Evolutionary conservation across 2,113 vertebrate species (phyloP).

Genomic region (Himantopus leucocephalus): DNA sequence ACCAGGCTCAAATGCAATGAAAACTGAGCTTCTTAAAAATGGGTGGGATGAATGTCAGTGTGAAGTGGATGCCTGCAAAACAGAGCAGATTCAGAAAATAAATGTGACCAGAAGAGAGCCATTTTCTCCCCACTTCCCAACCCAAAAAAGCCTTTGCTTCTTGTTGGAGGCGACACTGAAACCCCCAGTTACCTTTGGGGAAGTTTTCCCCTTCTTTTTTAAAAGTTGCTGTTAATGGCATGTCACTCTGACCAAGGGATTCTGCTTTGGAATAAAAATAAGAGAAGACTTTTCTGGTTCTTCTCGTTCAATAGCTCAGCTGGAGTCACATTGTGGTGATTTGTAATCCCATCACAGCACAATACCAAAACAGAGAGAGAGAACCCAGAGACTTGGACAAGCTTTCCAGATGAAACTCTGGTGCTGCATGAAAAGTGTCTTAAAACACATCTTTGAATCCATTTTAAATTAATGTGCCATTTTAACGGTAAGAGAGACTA

Average conservation of each 20-base stretch:
- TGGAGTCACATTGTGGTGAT: rapidly evolving
- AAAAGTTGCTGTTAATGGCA: background rate
- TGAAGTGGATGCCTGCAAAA: background rate
- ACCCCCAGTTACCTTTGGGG: background rate
- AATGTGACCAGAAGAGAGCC: background rate
- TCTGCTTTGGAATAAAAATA: background rate
- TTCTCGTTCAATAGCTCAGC: background rate
- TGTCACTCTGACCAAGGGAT: background rate
- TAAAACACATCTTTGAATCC: background rate
- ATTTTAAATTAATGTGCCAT: background rate
- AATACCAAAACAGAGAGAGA: background rate
- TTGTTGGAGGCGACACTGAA: background rate
- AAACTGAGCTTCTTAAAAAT: background rate
- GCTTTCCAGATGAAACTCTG: background rate
- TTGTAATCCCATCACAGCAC: background rate
- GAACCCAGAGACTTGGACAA: background rate
- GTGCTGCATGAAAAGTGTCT: background rate
- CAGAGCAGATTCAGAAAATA: background rate
- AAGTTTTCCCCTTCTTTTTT: background rate
- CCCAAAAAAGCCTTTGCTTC: background rate
- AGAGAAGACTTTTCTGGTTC: background rate
- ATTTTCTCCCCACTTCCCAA: background rate
- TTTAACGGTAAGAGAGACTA: background rate
- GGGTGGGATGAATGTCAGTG: rapidly evolving
- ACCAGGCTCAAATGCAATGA: background rate